These are phyloP conservation scores for Allolobophora icterica DNA, from an alignment of 2,888 invertebrate genomes.

Conservation along the genomic window DNA sequence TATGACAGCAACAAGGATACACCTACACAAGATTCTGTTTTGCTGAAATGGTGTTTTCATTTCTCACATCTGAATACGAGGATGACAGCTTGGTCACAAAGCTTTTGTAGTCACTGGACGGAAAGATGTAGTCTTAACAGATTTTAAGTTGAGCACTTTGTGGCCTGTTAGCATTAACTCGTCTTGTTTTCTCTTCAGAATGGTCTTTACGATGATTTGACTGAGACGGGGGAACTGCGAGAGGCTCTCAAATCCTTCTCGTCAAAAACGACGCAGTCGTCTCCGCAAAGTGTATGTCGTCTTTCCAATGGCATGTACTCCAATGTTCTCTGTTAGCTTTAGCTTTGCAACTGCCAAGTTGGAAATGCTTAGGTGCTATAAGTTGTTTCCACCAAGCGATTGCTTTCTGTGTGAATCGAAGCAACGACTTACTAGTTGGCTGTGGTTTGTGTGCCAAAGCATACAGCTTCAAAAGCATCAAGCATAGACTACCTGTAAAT, in stretches of 20 bases:
- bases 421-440: no score
- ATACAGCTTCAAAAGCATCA: no score
- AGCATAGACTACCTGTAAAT: no score
- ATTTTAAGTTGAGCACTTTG: no score
- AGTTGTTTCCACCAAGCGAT: no score
- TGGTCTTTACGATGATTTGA: background rate
- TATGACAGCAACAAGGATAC: background rate
- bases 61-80: background rate
- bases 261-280: background rate
- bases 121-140: no score
- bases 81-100: background rate
- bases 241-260: background rate
- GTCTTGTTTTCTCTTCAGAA: background rate
- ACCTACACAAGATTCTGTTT: background rate
- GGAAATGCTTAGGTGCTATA: no score
- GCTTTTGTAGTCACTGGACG: background rate
- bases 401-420: no score
- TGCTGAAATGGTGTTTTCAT: background rate
- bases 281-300: constrained; percentile 27
- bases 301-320: constrained; percentile 22
- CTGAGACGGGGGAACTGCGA: constrained; percentile 20
- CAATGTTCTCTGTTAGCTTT: background rate
- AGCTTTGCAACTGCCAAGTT: background rate
- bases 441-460: no score
- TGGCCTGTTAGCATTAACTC: background rate